Percentiles rank a stretch among this genome's conserved stretches.
These are phyloP conservation scores for Fulica atra DNA, from an alignment of 2,113 vertebrate species.

Conservation along the genomic window DNA sequence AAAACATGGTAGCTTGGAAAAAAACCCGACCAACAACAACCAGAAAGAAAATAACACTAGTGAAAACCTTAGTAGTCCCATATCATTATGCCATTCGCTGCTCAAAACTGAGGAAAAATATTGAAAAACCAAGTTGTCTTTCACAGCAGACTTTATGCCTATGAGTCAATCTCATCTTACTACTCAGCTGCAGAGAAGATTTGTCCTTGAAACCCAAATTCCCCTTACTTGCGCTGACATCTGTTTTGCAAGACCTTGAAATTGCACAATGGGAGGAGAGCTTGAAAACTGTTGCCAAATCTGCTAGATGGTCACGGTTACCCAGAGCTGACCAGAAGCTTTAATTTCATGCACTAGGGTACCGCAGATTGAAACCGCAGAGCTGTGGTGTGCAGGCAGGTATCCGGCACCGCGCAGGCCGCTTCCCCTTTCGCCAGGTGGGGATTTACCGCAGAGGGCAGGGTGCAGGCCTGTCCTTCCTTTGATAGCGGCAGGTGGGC, in stretches of 20 bases:
- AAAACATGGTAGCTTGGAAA: neutral
- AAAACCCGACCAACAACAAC: neutral
- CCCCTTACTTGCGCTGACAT: neutral
- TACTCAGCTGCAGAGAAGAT: neutral
- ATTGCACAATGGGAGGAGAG: neutral
- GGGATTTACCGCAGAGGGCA: neutral
- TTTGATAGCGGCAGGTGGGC: neutral
- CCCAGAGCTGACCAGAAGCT: neutral
- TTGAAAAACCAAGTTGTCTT: neutral
- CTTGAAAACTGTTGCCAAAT: constrained; percentile 8
- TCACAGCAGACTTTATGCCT: neutral
- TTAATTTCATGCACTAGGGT: neutral
- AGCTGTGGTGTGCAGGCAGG: neutral
- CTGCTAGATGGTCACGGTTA: neutral
- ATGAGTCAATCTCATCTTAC: constrained; percentile 33
- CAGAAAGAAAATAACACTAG: neutral
- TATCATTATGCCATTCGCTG: neutral
- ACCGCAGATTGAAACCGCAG: neutral
- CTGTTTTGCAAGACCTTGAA: constrained; percentile 35
- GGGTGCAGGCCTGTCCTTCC: neutral
- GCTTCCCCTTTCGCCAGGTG: neutral
- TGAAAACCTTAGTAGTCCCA: neutral
- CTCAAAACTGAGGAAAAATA: constrained; percentile 9
- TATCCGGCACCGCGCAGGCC: accelerated
- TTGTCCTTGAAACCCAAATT: constrained; percentile 45